These are phyloP conservation scores for Corynorhinus townsendii DNA, from an alignment of 2,113 vertebrate genomes.

Conservation along the genomic window DNA sequence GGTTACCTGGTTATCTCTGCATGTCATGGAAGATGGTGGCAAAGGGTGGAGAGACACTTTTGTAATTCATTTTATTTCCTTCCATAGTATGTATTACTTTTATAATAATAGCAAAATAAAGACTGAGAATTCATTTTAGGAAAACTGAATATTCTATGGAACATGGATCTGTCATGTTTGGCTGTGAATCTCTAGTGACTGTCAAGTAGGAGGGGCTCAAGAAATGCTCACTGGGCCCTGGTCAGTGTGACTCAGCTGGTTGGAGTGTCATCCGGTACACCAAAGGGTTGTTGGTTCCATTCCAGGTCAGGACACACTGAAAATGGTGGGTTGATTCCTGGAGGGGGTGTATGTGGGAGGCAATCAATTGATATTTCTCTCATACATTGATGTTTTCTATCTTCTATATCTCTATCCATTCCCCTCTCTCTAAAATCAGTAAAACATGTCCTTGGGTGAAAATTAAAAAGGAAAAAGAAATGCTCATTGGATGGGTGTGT, in stretches of 20 bases:
- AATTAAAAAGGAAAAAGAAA: neutral
- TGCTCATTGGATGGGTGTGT: neutral
- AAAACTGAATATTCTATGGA: neutral
- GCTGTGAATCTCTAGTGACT: neutral
- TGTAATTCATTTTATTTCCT: neutral
- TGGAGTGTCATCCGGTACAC: neutral
- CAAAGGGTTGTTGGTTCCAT: neutral
- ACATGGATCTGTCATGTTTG: neutral
- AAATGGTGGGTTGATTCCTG: neutral
- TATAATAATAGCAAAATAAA: conserved; percentile 1
- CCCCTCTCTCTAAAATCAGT: neutral
- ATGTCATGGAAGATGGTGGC: neutral
- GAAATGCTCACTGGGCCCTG: neutral
- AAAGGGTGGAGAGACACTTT: neutral
- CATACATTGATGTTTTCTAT: neutral
- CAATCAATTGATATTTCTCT: neutral
- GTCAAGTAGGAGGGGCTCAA: neutral
- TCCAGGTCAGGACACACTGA: neutral
- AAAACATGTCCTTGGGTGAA: neutral
- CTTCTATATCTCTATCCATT: neutral
- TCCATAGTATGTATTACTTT: neutral
- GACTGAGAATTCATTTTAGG: neutral
- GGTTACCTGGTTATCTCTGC: neutral
- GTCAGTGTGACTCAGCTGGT: neutral
- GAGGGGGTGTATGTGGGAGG: neutral